Percentiles rank a stretch among this genome's conserved stretches.
phyloP scores from a whole-genome alignment of 2,797 vertebrate species.

The Betta splendens region DNA sequence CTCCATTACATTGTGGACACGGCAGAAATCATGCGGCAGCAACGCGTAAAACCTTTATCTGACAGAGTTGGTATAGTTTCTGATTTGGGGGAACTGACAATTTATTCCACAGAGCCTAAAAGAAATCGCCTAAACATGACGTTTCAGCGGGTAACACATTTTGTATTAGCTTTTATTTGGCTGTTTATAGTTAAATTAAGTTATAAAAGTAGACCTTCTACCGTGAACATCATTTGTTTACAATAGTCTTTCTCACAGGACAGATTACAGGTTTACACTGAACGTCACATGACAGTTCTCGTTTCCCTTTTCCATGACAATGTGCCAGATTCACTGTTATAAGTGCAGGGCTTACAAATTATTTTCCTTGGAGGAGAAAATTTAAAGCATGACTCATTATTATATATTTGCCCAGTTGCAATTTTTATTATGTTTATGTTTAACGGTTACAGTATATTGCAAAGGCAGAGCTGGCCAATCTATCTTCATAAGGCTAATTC shows the following conservation, averaged over 20 bases:
- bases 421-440: not conserved
- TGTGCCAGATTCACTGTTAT: slow-evolving; percentile 1
- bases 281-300: not conserved
- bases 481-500: slow-evolving; percentile 7
- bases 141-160: not conserved
- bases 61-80: not conserved
- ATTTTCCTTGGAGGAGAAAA: not conserved
- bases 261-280: not conserved
- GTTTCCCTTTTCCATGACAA: not conserved
- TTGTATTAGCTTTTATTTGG: not conserved
- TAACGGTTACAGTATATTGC: not conserved
- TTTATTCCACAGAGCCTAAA: not conserved
- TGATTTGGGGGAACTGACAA: not conserved
- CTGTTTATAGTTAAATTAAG: not conserved
- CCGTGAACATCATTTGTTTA: too few species aligned
- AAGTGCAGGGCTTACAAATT: not conserved
- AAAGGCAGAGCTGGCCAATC: not conserved
- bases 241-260: not conserved
- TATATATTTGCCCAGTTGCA: not conserved
- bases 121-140: not conserved
- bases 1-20: not conserved
- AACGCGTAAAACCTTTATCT: not conserved
- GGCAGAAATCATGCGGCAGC: not conserved
- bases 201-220: too few species aligned
- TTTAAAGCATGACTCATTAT: not conserved